Base-by-base conservation (phyloP, 2,113 vertebrate species). In the Lipotes vexillifer region DNA sequence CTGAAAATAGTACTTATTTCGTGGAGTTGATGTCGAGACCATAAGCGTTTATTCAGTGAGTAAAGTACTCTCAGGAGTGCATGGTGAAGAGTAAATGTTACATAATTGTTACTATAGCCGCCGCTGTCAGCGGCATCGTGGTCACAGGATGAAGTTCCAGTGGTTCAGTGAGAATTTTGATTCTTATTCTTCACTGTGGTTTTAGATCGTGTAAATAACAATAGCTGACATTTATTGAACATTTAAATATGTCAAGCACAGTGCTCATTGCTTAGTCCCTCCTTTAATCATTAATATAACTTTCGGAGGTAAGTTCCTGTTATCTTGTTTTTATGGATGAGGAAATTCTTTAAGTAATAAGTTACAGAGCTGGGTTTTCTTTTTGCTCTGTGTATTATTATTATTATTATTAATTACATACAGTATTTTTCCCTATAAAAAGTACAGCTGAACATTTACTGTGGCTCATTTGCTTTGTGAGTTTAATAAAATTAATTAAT, bases 121-220 rank as follows among this genome's bases (percentile, higher is more conserved):
- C 63, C 11, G 0, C 33, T 21, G 0, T 49, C 59, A 2, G 17
- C 9, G 2, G 1, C 11, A 1, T 10, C 1, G 1, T 27, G 21
- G 15, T 36, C 23, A 5, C 55, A 25, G 10, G 33, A 20, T 46
- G 15, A 66, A 93, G 49, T 75, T 68, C 66, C 88, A 12, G 29
- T 10, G 38, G 44, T 52, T 59, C 72, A 57, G 23, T 69, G 63
- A n/a, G 31, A 10, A 8, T n/a, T 84, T 74, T 80, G 44, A 66
- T 77, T 82, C 44, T 86, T 66, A 74, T 52, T 86, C 41, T 89
- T 77, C 15, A 75, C 3, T 69, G 29, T 61, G 33, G 46, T 86
- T 72, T 75, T 44, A 83, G 44, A 44, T 33, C 69, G 57, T 44
- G 11, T 29, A 74, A 61, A 44, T 46, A 49, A 72, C 7, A 49